These are phyloP conservation scores for Diploscapter pachys DNA, from an alignment of 1,140 invertebrate species.

Conservation along the genomic window DNA sequence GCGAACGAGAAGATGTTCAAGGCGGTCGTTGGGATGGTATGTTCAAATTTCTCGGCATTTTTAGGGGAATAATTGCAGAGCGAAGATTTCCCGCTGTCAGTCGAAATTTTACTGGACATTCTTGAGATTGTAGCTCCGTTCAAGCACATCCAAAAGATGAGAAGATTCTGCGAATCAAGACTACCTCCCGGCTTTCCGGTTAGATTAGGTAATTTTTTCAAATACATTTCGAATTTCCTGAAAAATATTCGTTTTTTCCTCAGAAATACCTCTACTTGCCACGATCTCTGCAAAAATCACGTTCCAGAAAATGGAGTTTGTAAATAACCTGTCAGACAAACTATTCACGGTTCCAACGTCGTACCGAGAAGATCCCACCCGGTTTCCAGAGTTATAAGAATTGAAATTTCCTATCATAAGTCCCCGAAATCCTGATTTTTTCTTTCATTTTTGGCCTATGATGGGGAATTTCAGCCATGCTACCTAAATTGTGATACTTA, in stretches of 20 bases:
- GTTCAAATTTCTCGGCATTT: slow-evolving; percentile 13
- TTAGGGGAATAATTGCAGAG: slow-evolving; percentile 65
- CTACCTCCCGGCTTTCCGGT: slow-evolving; percentile 94
- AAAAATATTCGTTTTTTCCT: slow-evolving; percentile 26
- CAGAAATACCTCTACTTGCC: slow-evolving; percentile 94
- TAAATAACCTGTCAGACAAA: slow-evolving; percentile 73
- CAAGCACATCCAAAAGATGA: slow-evolving; percentile 91
- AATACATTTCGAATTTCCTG: neutral
- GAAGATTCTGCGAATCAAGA: slow-evolving; percentile 90
- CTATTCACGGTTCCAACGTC: slow-evolving; percentile 80
- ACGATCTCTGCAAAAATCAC: slow-evolving; percentile 95
- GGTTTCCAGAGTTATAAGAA: slow-evolving; percentile 39
- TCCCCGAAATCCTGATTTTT: no score
- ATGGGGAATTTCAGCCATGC: no score
- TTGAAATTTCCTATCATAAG: no score
- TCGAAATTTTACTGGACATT: slow-evolving; percentile 81
- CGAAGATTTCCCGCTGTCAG: slow-evolving; percentile 86
- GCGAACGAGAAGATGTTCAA: slow-evolving; percentile 85
- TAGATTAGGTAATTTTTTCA: slow-evolving; percentile 33
- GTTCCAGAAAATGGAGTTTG: slow-evolving; percentile 89
- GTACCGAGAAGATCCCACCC: slow-evolving; percentile 79
- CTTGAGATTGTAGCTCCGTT: slow-evolving; percentile 93
- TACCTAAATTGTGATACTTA: no score
- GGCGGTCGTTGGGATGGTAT: slow-evolving; percentile 92
- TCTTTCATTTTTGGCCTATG: no score